A percentile compares a stretch with the other conserved stretches of the same genome.
Evolutionary conservation across 2,888 invertebrate species (phyloP).

Genomic region (Ennomos fuscantarius): DNA sequence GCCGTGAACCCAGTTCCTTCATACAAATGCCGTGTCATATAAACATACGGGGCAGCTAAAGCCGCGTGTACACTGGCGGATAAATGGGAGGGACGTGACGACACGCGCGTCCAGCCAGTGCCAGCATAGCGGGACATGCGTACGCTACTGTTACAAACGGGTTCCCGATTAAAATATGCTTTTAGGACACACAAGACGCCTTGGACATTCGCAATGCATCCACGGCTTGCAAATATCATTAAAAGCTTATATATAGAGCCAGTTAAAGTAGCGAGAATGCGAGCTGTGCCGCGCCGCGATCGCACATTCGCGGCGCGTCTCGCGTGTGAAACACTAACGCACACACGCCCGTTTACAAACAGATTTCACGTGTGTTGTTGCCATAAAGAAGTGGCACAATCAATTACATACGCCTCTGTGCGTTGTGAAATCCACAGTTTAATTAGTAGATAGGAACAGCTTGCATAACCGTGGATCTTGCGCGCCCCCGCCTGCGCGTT

Average conservation of each 20-base stretch:
- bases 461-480: slow-evolving; percentile 38
- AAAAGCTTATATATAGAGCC: slow-evolving; percentile 54
- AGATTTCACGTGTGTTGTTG: slow-evolving; percentile 50
- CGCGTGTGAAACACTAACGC: slow-evolving; percentile 28
- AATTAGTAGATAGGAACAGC: slow-evolving; percentile 43
- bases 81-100: slow-evolving; percentile 27
- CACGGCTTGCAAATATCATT: slow-evolving; percentile 52
- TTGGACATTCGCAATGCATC: slow-evolving; percentile 44
- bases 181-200: slow-evolving; percentile 45
- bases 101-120: slow-evolving; percentile 17
- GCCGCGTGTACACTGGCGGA: slow-evolving; percentile 20
- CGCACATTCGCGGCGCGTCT: slow-evolving; percentile 33
- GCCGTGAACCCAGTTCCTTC: slow-evolving; percentile 17
- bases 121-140: slow-evolving; percentile 23
- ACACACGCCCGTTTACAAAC: slow-evolving; percentile 42
- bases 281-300: slow-evolving; percentile 23
- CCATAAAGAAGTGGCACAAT: slow-evolving; percentile 54
- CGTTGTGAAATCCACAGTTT: slow-evolving; percentile 55
- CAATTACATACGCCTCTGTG: slow-evolving; percentile 50
- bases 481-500: slow-evolving; percentile 4
- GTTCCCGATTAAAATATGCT: slow-evolving; percentile 26
- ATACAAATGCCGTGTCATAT: slow-evolving; percentile 20
- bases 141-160: slow-evolving; percentile 8
- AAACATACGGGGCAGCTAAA: slow-evolving; percentile 20
- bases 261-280: slow-evolving; percentile 2